phyloP scores from a whole-genome alignment of 2,797 vertebrate genomes.

The Craterocephalus amniculus region DNA sequence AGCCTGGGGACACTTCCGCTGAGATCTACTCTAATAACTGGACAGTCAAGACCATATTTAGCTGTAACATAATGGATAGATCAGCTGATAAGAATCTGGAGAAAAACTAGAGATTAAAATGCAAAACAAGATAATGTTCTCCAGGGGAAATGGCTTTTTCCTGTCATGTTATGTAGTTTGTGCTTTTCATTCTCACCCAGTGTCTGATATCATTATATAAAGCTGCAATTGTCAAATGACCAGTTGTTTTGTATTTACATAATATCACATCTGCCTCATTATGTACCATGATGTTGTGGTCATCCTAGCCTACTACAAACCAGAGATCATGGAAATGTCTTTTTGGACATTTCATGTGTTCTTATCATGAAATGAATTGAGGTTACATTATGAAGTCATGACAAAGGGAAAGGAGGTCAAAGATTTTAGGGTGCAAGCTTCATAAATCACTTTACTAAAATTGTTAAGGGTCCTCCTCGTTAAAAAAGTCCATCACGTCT shows the following conservation, averaged over 20 bases:
- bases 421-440: too few relatives aligned
- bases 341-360: too few relatives aligned
- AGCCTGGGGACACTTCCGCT: constrained; percentile 50
- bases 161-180: constrained; percentile 14
- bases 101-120: constrained; percentile 48
- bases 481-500: constrained; percentile 32
- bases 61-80: constrained; percentile 64
- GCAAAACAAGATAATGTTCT: constrained; percentile 19
- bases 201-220: constrained; percentile 25
- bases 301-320: background rate
- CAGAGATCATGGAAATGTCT: background rate
- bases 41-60: constrained; percentile 71
- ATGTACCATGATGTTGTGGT: background rate
- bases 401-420: background rate
- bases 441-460: too few relatives aligned
- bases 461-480: too few relatives aligned
- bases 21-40: constrained; percentile 70
- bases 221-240: constrained; percentile 13
- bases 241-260: background rate
- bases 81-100: constrained; percentile 11
- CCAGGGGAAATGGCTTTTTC: constrained; percentile 3
- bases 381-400: background rate
- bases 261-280: background rate
- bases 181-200: constrained; percentile 12
- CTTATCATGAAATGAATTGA: background rate